Conservation (phyloP, 2,888 invertebrate genomes). For the Anoplius nigerrimus region DNA sequence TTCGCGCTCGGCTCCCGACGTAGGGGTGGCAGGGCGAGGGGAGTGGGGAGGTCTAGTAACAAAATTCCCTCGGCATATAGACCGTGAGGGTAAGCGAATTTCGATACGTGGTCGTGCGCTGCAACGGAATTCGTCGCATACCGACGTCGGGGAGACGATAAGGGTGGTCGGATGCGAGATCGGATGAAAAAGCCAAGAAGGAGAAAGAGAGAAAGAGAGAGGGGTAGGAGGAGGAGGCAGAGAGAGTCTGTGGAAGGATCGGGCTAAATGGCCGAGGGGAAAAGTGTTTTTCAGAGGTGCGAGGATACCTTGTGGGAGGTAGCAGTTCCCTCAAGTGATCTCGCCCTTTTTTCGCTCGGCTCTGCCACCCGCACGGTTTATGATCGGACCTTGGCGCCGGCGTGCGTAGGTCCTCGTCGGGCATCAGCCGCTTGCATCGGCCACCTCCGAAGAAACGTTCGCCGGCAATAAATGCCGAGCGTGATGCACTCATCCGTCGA, state of each 20-base stretch:
- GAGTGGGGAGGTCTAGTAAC: not conserved
- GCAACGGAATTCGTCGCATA: too few relatives aligned
- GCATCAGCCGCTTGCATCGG: not conserved
- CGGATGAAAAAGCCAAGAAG: conserved; percentile 27
- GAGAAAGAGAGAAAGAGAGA: conserved; percentile 40
- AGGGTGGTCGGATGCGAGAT: not conserved
- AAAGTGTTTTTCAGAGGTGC: conserved; percentile 45
- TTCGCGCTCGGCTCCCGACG: not conserved
- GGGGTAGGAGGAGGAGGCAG: conserved; percentile 13
- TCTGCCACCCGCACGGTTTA: conserved; percentile 32
- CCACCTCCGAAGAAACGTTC: not conserved
- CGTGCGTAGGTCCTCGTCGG: not conserved
- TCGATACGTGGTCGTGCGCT: too few relatives aligned
- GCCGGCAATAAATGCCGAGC: too few relatives aligned
- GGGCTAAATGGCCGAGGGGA: conserved; percentile 25
- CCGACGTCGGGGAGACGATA: not conserved
- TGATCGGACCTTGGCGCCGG: conserved; percentile 16
- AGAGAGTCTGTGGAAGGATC: not conserved
- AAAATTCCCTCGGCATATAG: too few relatives aligned
- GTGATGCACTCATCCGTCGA: not conserved
- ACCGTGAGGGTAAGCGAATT: too few relatives aligned
- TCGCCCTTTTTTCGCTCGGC: conserved; percentile 36
- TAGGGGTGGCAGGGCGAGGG: too few relatives aligned
- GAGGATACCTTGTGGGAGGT: conserved; percentile 36
- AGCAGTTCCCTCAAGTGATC: conserved; percentile 23